A percentile compares a stretch with the other conserved stretches of the same genome.
phyloP scores from a whole-genome alignment of 2,113 vertebrate species.

The Tonatia bakeri region DNA sequence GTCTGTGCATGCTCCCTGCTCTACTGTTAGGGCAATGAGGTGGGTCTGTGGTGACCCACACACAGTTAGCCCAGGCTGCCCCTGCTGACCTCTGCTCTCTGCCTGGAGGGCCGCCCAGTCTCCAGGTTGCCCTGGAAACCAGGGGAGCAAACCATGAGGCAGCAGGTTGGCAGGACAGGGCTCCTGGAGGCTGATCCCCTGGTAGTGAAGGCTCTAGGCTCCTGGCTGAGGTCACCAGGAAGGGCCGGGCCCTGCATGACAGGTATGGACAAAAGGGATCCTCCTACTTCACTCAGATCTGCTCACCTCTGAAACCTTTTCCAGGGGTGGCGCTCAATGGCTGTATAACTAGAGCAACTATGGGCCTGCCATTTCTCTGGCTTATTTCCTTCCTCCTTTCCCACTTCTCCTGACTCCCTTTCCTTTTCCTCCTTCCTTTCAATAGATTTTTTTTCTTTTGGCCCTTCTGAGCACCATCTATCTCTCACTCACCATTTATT shows the following conservation, averaged over 20 bases:
- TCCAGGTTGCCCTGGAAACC: neutral
- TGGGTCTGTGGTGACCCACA: too few relatives aligned
- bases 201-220: neutral
- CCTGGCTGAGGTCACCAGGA: neutral
- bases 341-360: neutral
- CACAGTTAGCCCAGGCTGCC: neutral
- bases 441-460: neutral
- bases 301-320: neutral
- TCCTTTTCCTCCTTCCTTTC: neutral
- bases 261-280: neutral
- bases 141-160: neutral
- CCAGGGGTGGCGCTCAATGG: neutral
- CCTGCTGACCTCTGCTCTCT: neutral
- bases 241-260: neutral
- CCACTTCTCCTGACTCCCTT: neutral
- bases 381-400: neutral
- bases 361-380: neutral
- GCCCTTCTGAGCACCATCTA: neutral
- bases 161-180: neutral
- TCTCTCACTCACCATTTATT: neutral
- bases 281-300: fast-evolving
- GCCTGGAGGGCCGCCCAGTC: neutral
- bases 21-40: too few relatives aligned
- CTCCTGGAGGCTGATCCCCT: neutral
- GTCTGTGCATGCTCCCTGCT: fast-evolving